Percentiles rank a stretch among this genome's conserved stretches.
Evolutionary conservation across 2,797 vertebrate genomes (phyloP).

Genomic region (Melanotaenia nigrans): DNA sequence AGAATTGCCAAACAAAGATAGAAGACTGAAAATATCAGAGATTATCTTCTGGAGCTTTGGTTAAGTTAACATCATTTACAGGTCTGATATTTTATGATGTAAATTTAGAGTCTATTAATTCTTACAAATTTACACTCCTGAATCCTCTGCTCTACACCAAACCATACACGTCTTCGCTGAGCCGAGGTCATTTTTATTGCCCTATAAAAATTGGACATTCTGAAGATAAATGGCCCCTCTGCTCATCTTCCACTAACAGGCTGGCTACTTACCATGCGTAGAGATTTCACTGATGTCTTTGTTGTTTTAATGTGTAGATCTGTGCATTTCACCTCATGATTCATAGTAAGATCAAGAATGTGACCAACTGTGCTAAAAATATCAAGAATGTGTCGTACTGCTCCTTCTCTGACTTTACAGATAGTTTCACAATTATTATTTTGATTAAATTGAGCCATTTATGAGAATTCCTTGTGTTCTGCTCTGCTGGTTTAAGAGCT

Average conservation of each 20-base stretch:
- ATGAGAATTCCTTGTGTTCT: constrained; percentile 68
- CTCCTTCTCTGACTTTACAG: constrained; percentile 35
- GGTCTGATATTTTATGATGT: neutral
- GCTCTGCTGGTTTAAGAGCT: constrained; percentile 67
- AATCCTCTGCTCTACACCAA: neutral
- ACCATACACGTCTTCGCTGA: neutral
- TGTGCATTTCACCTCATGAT: neutral
- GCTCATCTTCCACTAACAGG: constrained; percentile 1
- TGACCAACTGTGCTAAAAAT: constrained; percentile 29
- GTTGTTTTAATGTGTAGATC: constrained; percentile 8
- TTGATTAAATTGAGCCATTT: constrained; percentile 58
- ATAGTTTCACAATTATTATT: constrained; percentile 42
- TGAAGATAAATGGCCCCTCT: constrained; percentile 24
- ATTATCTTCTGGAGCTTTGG: neutral
- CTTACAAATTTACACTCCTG: neutral
- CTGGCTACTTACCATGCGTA: constrained; percentile 16
- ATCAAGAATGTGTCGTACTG: constrained; percentile 16
- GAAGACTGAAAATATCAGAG: neutral
- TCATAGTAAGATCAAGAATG: neutral
- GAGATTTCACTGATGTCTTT: neutral
- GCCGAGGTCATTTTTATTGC: neutral
- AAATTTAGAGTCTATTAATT: neutral
- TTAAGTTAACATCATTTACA: neutral
- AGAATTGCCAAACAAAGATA: neutral
- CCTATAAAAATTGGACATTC: constrained; percentile 25